Conservation (phyloP, 2,113 vertebrate genomes). For the Diglossa brunneiventris region DNA sequence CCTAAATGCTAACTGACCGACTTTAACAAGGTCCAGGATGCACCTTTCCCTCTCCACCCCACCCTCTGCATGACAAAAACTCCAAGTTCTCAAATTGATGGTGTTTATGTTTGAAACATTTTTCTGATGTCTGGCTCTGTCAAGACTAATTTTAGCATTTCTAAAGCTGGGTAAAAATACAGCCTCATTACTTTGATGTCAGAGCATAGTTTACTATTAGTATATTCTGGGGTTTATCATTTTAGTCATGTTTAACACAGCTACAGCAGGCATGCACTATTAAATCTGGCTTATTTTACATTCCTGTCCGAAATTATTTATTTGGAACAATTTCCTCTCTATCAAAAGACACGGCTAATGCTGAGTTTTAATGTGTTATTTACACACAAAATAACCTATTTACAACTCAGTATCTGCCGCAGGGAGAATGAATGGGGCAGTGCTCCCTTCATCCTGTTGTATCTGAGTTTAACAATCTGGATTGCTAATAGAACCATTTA, state of each 20-base stretch:
- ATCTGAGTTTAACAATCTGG: conserved; percentile 98
- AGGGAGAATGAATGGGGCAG: conserved; percentile 88
- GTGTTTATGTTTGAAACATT: conserved; percentile 75
- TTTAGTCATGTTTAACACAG: conserved; percentile 90
- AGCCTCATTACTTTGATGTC: conserved; percentile 84
- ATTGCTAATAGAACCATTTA: conserved; percentile 99
- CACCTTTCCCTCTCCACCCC: conserved; percentile 6
- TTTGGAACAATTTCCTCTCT: conserved; percentile 91
- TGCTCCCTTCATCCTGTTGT: conserved; percentile 84
- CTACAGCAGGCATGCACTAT: conserved; percentile 77
- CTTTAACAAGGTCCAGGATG: conserved; percentile 42
- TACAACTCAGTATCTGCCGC: conserved; percentile 80
- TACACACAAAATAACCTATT: conserved; percentile 98
- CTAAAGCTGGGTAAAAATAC: conserved; percentile 83
- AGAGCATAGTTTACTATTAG: conserved; percentile 81
- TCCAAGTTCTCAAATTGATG: conserved; percentile 64
- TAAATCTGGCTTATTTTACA: conserved; percentile 89
- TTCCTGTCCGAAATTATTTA: conserved; percentile 93
- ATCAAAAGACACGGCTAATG: conserved; percentile 90
- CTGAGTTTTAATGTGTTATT: conserved; percentile 99
- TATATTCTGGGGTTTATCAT: conserved; percentile 85
- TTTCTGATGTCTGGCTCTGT: conserved; percentile 79
- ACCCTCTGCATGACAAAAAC: conserved; percentile 13
- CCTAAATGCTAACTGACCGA: conserved; percentile 16
- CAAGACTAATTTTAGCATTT: conserved; percentile 82